Evolutionary conservation across 2,797 vertebrate species (phyloP), one percentile per base, ranked within the genome.

Genomic region (Buphagus erythrorhynchus): DNA sequence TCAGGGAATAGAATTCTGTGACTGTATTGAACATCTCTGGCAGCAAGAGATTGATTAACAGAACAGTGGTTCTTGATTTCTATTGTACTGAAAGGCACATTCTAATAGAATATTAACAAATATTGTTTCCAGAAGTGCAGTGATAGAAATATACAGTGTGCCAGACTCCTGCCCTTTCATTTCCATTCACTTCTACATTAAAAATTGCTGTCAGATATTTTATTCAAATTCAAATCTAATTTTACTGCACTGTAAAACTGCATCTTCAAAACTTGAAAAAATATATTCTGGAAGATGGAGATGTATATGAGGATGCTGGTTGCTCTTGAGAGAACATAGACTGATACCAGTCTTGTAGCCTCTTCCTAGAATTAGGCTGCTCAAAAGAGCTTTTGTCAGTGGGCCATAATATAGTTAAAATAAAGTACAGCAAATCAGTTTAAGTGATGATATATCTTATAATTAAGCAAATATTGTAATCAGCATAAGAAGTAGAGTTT

Each of bases 401-500:
- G 55, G 72, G 80, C 72, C 78, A 33, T 87, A 84, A 52, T 81
- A 86, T 59, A 73, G 66, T 57, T 94, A 85, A 94, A 96, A 83
- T 77, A 75, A 93, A 96, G 81, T 67, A 72, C 33, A 95, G 48
- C 36, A 96, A 93, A 96, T 92, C 92, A 92, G 45, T 91, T 92
- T 88, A 91, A 95, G 85, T 57, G 61, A 31, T 92, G 48, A 80
- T 83, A 72, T 63, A 86, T 81, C n/a, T 96, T 95, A 40, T n/a
- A 96, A 97, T 96, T 88, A 96, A 97, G 66, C 77, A 95, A 95
- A 88, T 91, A 71, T 94, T 96, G 68, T 92, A 93, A 96, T 96
- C 78, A 93, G 38, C 29, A 5, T 35, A 63, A 93, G 71, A 79
- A n/a, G 61, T 66, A 77, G 87, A 77, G 62, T 88, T 95, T 85